A percentile compares a stretch with the other conserved stretches of the same genome.
Evolutionary conservation across 2,888 invertebrate species (phyloP).

Genomic region (Nowickia ferox): DNA sequence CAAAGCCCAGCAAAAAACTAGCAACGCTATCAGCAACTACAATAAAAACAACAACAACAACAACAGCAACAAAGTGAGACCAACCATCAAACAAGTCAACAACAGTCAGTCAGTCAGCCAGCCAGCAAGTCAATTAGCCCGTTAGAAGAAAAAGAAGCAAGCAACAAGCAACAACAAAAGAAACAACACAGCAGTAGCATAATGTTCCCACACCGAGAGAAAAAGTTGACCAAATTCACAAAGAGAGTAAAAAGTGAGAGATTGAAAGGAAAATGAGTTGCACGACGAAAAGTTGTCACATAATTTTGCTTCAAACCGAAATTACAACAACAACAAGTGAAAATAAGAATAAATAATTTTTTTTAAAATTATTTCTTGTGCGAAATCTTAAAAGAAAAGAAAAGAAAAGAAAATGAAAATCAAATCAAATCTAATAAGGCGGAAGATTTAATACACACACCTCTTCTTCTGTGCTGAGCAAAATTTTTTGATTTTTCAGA

Average conservation of each 20-base stretch:
- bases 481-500: conserved; percentile 47
- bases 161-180: not conserved
- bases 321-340: conserved; percentile 68
- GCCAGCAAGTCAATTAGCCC: conserved; percentile 15
- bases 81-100: conserved; percentile 3
- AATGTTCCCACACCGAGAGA: conserved; percentile 12
- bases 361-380: conserved; percentile 13
- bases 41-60: not conserved
- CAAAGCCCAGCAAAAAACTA: not conserved
- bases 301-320: conserved; percentile 76
- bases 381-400: conserved; percentile 36
- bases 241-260: not conserved
- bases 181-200: not conserved
- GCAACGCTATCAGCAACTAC: conserved; percentile 8
- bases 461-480: conserved; percentile 44
- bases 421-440: conserved; percentile 57
- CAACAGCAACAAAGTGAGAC: conserved; percentile 26
- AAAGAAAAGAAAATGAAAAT: conserved; percentile 38
- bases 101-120: conserved; percentile 1
- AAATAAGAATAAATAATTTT: conserved; percentile 32
- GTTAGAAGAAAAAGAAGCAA: not conserved
- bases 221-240: not conserved
- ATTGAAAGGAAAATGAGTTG: conserved; percentile 48
- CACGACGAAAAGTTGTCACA: conserved; percentile 75
- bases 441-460: conserved; percentile 52